These are phyloP conservation scores for Sandelia bainsii DNA, from an alignment of 2,797 vertebrate genomes.

Conservation along the genomic window DNA sequence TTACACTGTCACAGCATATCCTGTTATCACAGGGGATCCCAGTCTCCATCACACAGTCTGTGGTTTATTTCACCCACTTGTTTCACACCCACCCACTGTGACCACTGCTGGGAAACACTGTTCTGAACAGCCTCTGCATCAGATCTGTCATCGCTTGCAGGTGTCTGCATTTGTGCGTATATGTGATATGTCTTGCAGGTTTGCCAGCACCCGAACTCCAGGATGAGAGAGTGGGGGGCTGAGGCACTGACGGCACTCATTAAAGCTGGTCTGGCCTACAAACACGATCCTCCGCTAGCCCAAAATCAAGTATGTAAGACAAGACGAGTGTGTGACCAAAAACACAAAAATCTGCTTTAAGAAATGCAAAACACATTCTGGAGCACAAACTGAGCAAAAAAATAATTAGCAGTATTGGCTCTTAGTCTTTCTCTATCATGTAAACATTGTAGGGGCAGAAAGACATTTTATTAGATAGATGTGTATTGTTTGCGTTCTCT, in stretches of 20 bases:
- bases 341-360: neutral
- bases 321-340: neutral
- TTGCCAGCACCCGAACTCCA: constrained; percentile 97
- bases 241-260: constrained; percentile 97
- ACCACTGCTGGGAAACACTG: constrained; percentile 42
- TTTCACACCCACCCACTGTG: constrained; percentile 43
- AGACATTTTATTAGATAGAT: too few relatives aligned
- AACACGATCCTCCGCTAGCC: constrained; percentile 92
- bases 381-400: neutral
- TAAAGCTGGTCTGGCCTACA: constrained; percentile 94
- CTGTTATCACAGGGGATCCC: constrained; percentile 47
- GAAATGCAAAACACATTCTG: neutral
- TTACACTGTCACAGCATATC: constrained; percentile 41
- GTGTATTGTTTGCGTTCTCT: neutral
- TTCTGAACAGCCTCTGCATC: constrained; percentile 34
- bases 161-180: constrained; percentile 56
- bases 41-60: constrained; percentile 37
- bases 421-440: too few relatives aligned
- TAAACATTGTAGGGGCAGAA: too few relatives aligned
- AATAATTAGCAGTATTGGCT: too few relatives aligned
- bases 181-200: constrained; percentile 85
- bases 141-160: constrained; percentile 22
- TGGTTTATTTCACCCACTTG: constrained; percentile 52
- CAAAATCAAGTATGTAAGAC: constrained; percentile 91
- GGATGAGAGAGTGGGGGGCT: constrained; percentile 99